These are phyloP conservation scores for Lepidurus arcticus DNA, from an alignment of 1,140 invertebrate genomes.

Conservation along the genomic window DNA sequence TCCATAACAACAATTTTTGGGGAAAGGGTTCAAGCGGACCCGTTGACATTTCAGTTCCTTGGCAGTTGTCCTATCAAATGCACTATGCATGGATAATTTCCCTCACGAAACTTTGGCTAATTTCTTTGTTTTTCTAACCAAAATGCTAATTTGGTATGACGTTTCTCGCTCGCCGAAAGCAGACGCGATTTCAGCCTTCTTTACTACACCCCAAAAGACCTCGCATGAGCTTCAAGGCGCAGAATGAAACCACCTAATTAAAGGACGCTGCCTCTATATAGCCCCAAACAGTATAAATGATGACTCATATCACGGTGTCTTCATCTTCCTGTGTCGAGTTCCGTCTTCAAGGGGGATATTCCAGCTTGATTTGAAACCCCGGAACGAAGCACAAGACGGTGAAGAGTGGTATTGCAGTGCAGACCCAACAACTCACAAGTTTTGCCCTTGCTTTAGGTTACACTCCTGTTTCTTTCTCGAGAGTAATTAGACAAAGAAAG, in stretches of 20 bases:
- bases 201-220: no score
- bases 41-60: background rate
- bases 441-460: no score
- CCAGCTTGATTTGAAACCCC: background rate
- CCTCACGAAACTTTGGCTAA: no score
- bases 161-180: background rate
- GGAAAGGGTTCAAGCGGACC: background rate
- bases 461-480: background rate
- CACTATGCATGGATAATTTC: background rate
- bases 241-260: background rate
- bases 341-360: background rate
- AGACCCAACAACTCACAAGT: no score
- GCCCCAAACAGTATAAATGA: background rate
- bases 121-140: background rate
- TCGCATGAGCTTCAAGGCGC: background rate
- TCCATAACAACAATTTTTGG: background rate
- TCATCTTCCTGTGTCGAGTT: background rate
- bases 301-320: background rate
- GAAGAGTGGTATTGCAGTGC: background rate
- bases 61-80: background rate
- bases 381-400: background rate
- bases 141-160: background rate
- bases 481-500: background rate
- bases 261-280: background rate
- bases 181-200: no score